Conservation (phyloP, 2,113 vertebrate genomes). For the Ornithorhynchus anatinus region DNA sequence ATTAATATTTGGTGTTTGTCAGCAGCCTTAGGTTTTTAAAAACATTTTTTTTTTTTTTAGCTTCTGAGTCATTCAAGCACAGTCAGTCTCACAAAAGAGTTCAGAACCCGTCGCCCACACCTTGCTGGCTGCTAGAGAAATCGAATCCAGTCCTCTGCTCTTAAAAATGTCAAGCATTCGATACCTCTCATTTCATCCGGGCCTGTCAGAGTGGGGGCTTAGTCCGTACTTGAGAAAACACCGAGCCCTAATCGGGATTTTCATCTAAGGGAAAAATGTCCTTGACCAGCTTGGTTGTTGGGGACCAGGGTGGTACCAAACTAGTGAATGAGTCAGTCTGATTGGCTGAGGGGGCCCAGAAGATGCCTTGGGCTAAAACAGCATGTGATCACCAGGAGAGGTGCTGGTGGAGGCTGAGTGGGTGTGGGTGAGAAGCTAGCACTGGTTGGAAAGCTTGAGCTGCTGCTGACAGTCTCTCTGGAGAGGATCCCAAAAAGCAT, state of each 20-base stretch:
- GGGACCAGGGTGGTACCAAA: background rate
- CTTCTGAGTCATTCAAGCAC: slow-evolving; percentile 71
- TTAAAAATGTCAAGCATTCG: slow-evolving; percentile 70
- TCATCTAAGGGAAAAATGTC: background rate
- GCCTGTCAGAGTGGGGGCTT: slow-evolving; percentile 46
- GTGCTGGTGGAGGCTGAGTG: background rate
- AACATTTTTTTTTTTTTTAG: slow-evolving; percentile 10
- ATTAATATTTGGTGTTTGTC: slow-evolving; percentile 64
- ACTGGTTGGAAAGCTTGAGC: background rate
- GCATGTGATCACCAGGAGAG: background rate
- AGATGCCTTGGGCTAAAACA: background rate
- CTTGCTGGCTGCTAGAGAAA: slow-evolving; percentile 52
- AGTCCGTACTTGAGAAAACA: slow-evolving; percentile 5
- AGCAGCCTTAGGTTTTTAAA: slow-evolving; percentile 34
- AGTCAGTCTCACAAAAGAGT: slow-evolving; percentile 63
- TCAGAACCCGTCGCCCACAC: slow-evolving; percentile 67
- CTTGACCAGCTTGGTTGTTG: background rate
- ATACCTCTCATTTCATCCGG: slow-evolving; percentile 36
- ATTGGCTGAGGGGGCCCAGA: background rate
- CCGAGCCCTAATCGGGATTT: background rate
- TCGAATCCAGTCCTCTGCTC: slow-evolving; percentile 58
- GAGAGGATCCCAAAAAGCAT: background rate
- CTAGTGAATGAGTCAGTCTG: background rate
- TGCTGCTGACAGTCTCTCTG: background rate
- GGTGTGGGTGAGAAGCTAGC: rapidly evolving